Conservation (phyloP, 2,888 invertebrate species). For the Choreutis nemorana region DNA sequence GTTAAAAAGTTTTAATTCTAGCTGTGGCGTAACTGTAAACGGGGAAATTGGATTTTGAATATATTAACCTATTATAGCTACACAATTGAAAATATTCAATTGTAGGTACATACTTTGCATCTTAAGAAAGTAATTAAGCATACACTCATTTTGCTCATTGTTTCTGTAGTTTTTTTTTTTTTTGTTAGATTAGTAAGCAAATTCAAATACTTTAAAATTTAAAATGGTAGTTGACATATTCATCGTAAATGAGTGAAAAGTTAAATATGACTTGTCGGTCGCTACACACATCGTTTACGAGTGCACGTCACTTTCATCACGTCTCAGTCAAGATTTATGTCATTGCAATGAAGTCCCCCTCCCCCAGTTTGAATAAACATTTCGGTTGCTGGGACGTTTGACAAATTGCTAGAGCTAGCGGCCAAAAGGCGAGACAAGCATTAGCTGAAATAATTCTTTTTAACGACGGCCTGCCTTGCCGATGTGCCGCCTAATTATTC, state of each 20-base stretch:
- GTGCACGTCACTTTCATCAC: slow-evolving; percentile 44
- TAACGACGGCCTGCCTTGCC: slow-evolving; percentile 35
- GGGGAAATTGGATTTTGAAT: too few relatives aligned
- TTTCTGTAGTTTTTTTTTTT: too few relatives aligned
- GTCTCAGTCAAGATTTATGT: slow-evolving; percentile 50
- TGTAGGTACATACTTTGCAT: too few relatives aligned
- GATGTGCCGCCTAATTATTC: slow-evolving; percentile 42
- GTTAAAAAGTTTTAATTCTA: not conserved
- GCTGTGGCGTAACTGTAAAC: not conserved
- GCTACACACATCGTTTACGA: slow-evolving; percentile 34
- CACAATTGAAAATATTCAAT: too few relatives aligned
- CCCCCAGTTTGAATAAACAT: slow-evolving; percentile 63
- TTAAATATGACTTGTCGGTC: not conserved
- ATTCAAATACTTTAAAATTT: too few relatives aligned
- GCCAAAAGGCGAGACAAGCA: slow-evolving; percentile 49
- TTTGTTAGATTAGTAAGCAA: too few relatives aligned
- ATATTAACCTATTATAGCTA: too few relatives aligned
- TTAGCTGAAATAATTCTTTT: slow-evolving; percentile 55
- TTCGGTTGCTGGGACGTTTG: slow-evolving; percentile 38
- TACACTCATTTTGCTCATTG: too few relatives aligned
- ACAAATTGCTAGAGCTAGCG: slow-evolving; percentile 49
- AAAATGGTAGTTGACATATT: too few relatives aligned
- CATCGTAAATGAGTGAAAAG: too few relatives aligned
- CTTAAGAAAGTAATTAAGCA: too few relatives aligned
- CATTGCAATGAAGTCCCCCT: slow-evolving; percentile 58